Evolutionary conservation across 2,113 vertebrate species (phyloP).

Genomic region (Hippocampus zosterae): DNA sequence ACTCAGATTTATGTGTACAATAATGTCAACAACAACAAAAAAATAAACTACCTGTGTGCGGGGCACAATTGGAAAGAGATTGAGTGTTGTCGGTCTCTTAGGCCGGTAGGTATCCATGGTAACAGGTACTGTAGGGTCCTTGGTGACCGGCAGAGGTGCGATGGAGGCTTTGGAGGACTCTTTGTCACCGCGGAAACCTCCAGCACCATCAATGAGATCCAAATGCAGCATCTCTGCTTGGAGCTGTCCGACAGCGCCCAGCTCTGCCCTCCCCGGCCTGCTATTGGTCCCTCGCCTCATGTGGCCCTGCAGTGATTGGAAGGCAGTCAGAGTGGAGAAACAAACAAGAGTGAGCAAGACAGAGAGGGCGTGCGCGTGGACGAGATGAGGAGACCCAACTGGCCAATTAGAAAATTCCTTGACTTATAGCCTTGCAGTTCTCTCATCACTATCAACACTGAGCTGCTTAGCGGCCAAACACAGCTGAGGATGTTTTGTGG

Average conservation of each 20-base stretch:
- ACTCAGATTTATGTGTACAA: conserved; percentile 6
- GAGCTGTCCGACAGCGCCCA: conserved; percentile 79
- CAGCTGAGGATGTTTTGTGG: conserved; percentile 2
- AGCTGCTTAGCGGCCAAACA: conserved; percentile 23
- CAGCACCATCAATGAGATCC: conserved; percentile 87
- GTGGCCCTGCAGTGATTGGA: conserved; percentile 78
- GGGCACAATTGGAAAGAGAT: conserved; percentile 93
- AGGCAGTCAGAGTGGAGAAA: conserved; percentile 5
- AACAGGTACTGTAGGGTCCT: conserved; percentile 68
- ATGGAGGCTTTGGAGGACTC: conserved; percentile 62
- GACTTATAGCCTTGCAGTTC: conserved; percentile 43
- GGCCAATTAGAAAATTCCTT: conserved; percentile 57
- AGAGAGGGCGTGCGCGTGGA: conserved; percentile 20
- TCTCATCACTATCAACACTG: conserved; percentile 30
- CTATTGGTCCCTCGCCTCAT: conserved; percentile 78
- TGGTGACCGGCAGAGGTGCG: conserved; percentile 50
- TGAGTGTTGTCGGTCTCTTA: conserved; percentile 94
- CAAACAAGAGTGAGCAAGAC: conserved; percentile 9
- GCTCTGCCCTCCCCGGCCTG: conserved; percentile 72
- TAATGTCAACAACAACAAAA: background rate
- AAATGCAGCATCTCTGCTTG: conserved; percentile 93
- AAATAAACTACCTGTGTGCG: conserved; percentile 83
- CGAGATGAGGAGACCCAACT: conserved; percentile 47
- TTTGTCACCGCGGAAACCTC: conserved; percentile 73
- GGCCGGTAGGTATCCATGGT: conserved; percentile 90